Evolutionary conservation across 2,888 invertebrate species (phyloP), one percentile per base, ranked within the genome.

Genomic region (Andricus curvator): DNA sequence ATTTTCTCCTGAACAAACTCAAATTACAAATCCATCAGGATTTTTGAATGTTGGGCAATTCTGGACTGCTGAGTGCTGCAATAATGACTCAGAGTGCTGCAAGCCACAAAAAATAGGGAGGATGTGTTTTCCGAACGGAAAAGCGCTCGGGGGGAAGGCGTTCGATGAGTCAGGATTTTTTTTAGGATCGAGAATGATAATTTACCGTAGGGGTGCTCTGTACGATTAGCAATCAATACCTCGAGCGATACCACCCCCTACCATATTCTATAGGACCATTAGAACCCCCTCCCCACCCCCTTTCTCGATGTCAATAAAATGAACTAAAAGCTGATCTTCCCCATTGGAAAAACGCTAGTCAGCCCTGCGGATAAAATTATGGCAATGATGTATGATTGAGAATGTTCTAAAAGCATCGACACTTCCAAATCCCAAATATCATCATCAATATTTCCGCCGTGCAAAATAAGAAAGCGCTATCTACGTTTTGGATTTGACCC

Each of bases 221-320:
- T 87, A 87, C 88, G 90, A 91, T 90, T 91, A 88, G 88, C 89
- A 91, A 91, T 91, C 91, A 90, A 91, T 91, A 91, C 87, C 84
- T 86, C 81, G 79, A 84, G 80, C 85, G 85, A 86, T 87, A 87
- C 86, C 81, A 81, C 84, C 83, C 83, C 82, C 80, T 81, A 77
- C 77, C 20, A 74, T 33, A 56, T 74, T 51, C 51, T 83, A 77
- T 78, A 78, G 74, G 56, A 56, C 78, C 74, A 80, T 81, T 81
- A 81, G 78, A 33, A 65, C 48, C 37, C 48, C 76, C 70, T 29
- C 15, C 48, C 68, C 13, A 1, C 33, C 17, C 17, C 56, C 51
- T 17, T 44, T 29, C 2, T n/a, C 22, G 17, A 29, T 74, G n/a
- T 56, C 74, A n/a, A 74, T 74, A 74, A 74, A 74, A 74, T 56